Conservation (phyloP, 1,140 invertebrate genomes). For the Drosophila repleta region DNA sequence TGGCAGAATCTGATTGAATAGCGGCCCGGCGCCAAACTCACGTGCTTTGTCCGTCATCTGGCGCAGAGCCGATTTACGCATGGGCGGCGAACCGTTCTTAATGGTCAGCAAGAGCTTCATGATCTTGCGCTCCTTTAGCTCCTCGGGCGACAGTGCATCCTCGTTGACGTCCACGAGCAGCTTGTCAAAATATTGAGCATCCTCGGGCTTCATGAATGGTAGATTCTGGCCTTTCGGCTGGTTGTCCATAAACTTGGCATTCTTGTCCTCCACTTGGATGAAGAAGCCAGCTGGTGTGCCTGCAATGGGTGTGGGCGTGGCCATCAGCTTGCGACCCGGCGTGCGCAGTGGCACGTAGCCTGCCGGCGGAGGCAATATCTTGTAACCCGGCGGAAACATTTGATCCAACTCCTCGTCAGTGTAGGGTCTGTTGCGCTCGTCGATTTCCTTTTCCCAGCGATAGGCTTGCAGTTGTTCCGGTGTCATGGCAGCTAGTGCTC, state of each 20-base stretch:
- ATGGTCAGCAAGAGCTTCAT: slow-evolving; percentile 99
- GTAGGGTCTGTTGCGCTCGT: slow-evolving; percentile 97
- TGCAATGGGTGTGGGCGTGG: slow-evolving; percentile 98
- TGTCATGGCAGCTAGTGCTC: slow-evolving; percentile 98
- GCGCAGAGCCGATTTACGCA: slow-evolving; percentile 98
- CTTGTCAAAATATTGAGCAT: slow-evolving; percentile 99
- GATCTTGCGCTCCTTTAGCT: slow-evolving; percentile 99
- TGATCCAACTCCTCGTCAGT: slow-evolving; percentile 98
- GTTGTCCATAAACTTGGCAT: slow-evolving; percentile 95
- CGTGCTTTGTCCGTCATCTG: slow-evolving; percentile 99
- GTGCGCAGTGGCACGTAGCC: slow-evolving; percentile 99
- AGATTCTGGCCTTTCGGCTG: slow-evolving; percentile 97
- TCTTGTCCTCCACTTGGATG: slow-evolving; percentile 94
- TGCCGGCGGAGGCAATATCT: slow-evolving; percentile 97
- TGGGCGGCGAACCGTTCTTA: slow-evolving; percentile 99
- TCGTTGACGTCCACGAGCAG: slow-evolving; percentile 99
- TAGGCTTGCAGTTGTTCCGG: slow-evolving; percentile 99
- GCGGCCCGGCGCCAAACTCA: slow-evolving; percentile 98
- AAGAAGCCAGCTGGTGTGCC: slow-evolving; percentile 97
- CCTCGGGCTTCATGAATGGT: slow-evolving; percentile 99
- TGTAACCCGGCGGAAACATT: slow-evolving; percentile 99
- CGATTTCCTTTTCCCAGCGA: slow-evolving; percentile 99
- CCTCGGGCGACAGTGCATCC: slow-evolving; percentile 96
- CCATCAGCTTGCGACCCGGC: slow-evolving; percentile 97
- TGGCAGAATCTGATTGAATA: slow-evolving; percentile 99